Conservation (phyloP, 2,888 invertebrate species). For the Silvanus unidentatus region DNA sequence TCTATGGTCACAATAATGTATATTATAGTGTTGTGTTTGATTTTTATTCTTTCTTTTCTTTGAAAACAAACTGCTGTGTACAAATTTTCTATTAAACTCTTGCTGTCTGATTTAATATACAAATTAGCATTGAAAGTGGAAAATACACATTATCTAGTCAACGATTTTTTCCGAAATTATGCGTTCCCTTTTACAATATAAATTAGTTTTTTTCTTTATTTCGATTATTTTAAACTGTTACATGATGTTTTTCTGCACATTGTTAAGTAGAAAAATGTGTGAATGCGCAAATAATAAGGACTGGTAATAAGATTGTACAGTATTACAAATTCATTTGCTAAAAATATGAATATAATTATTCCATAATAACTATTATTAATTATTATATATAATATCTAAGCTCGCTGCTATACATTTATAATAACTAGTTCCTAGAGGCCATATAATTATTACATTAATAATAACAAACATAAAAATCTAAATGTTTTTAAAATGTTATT, state of each 20-base stretch:
- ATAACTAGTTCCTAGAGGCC: slow-evolving; percentile 41
- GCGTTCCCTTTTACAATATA: no score
- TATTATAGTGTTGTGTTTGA: not conserved
- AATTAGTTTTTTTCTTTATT: not conserved
- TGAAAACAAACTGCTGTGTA: no score
- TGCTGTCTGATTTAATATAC: no score
- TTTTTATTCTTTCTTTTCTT: not conserved
- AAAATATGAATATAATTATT: slow-evolving; percentile 22
- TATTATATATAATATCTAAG: slow-evolving; percentile 16
- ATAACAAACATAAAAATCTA: slow-evolving; percentile 28
- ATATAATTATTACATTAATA: slow-evolving; percentile 29
- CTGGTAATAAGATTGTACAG: slow-evolving; percentile 37
- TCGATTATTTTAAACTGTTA: not conserved
- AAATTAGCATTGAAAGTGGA: not conserved
- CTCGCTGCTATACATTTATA: slow-evolving; percentile 21
- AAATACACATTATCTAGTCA: not conserved
- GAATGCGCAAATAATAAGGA: slow-evolving; percentile 10
- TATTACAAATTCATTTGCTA: slow-evolving; percentile 38
- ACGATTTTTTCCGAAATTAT: not conserved
- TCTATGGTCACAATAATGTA: not conserved
- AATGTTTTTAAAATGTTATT: slow-evolving; percentile 33
- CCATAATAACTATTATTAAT: slow-evolving; percentile 24
- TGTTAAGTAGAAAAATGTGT: slow-evolving; percentile 4
- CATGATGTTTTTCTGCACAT: not conserved
- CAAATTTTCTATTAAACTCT: no score